Evolutionary conservation across 2,888 invertebrate genomes (phyloP).

Genomic region (Cantharis nigra): DNA sequence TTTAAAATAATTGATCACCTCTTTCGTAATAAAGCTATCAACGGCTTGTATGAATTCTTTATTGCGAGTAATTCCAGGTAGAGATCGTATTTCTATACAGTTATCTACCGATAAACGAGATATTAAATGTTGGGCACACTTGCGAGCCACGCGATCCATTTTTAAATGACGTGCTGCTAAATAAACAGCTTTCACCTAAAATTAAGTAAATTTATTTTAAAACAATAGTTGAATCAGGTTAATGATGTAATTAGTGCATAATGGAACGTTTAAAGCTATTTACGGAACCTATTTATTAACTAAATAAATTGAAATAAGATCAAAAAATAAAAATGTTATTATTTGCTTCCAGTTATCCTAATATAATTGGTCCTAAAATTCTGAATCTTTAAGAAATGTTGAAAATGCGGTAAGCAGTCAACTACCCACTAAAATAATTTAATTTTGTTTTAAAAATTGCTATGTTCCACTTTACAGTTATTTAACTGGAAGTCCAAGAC

Average conservation of each 20-base stretch:
- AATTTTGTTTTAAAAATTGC: not conserved
- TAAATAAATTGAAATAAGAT: too few relatives aligned
- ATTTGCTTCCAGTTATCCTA: too few relatives aligned
- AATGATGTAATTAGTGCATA: not conserved
- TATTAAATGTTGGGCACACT: slow-evolving; percentile 72
- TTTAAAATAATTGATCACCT: slow-evolving; percentile 58
- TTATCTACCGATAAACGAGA: slow-evolving; percentile 66
- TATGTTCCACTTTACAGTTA: not conserved
- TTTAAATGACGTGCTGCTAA: slow-evolving; percentile 78
- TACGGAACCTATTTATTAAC: too few relatives aligned
- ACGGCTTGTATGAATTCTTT: slow-evolving; percentile 66
- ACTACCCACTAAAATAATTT: not conserved
- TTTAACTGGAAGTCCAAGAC: not conserved
- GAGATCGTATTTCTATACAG: slow-evolving; percentile 64
- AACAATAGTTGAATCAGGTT: not conserved
- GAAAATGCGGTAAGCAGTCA: too few relatives aligned
- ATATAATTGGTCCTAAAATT: too few relatives aligned
- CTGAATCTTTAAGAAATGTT: too few relatives aligned
- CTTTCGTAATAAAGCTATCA: slow-evolving; percentile 70
- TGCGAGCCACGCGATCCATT: slow-evolving; percentile 73
- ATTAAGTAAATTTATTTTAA: slow-evolving; percentile 16
- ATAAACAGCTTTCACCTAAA: slow-evolving; percentile 76
- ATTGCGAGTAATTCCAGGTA: slow-evolving; percentile 65
- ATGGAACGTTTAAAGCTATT: not conserved
- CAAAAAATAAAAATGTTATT: too few relatives aligned